These are phyloP conservation scores for Therioaphis trifolii DNA, from an alignment of 2,888 invertebrate genomes.

Conservation along the genomic window DNA sequence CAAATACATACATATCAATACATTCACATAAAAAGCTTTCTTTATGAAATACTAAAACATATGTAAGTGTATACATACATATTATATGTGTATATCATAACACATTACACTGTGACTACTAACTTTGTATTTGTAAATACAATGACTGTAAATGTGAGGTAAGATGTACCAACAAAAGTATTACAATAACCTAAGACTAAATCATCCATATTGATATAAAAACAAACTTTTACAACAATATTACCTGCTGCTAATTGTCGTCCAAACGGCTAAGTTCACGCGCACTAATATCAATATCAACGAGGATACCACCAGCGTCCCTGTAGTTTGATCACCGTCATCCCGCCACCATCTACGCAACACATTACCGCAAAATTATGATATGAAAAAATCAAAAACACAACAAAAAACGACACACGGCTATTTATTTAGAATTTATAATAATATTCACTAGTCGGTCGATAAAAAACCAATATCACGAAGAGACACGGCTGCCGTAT, in stretches of 20 bases:
- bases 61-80: too few species aligned
- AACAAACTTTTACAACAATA: not conserved
- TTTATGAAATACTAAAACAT: too few species aligned
- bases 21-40: not conserved
- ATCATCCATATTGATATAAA: not conserved
- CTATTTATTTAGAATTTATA: not conserved
- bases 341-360: not conserved
- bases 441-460: not conserved
- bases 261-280: conserved; percentile 34
- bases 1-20: not conserved
- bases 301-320: conserved; percentile 26
- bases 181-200: too few species aligned
- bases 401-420: not conserved
- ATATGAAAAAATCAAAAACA: not conserved
- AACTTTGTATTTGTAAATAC: too few species aligned
- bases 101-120: too few species aligned
- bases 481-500: conserved; percentile 13
- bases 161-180: too few species aligned
- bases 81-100: too few species aligned
- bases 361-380: not conserved
- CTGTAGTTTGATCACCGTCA: too few species aligned
- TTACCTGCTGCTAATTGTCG: conserved; percentile 29
- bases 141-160: too few species aligned
- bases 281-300: conserved; percentile 19
- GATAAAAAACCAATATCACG: not conserved